Evolutionary conservation across 1,140 invertebrate species (phyloP).

Genomic region (Calliopsis andreniformis): DNA sequence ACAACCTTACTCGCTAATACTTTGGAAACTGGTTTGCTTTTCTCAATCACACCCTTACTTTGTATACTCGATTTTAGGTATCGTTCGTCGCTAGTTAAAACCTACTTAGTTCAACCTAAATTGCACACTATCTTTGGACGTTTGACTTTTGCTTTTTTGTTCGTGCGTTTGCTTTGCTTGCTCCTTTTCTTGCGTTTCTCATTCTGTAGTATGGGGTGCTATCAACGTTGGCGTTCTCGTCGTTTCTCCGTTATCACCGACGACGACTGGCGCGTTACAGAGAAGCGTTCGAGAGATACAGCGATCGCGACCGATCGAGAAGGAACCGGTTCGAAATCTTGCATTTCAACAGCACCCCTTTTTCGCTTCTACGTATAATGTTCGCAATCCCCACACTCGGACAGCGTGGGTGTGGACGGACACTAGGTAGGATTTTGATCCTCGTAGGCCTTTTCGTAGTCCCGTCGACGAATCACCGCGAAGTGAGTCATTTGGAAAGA

Average conservation of each 20-base stretch:
- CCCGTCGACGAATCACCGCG: slow-evolving; percentile 89
- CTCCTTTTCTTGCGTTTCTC: slow-evolving; percentile 10
- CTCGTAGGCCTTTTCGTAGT: slow-evolving; percentile 80
- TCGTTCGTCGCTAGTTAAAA: slow-evolving; percentile 59
- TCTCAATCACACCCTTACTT: slow-evolving; percentile 46
- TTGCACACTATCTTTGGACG: slow-evolving; percentile 73
- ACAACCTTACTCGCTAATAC: slow-evolving; percentile 73
- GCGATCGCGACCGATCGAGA: background rate
- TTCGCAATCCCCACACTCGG: slow-evolving; percentile 78
- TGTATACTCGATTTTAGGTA: slow-evolving; percentile 51
- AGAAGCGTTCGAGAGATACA: no score
- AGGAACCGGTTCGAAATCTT: background rate
- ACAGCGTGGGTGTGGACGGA: slow-evolving; percentile 79
- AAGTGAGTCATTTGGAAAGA: slow-evolving; percentile 92
- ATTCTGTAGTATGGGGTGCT: slow-evolving; percentile 21
- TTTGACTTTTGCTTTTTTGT: slow-evolving; percentile 53
- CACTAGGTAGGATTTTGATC: slow-evolving; percentile 80
- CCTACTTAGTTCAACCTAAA: slow-evolving; percentile 70
- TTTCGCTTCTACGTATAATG: slow-evolving; percentile 73
- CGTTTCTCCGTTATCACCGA: background rate
- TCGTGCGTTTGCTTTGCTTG: slow-evolving; percentile 2
- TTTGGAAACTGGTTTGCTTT: slow-evolving; percentile 70
- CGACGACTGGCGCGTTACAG: no score
- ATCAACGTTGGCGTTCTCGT: background rate
- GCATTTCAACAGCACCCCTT: slow-evolving; percentile 2